Evolutionary conservation across 2,888 invertebrate species (phyloP).

Genomic region (Crocallis elinguaria): DNA sequence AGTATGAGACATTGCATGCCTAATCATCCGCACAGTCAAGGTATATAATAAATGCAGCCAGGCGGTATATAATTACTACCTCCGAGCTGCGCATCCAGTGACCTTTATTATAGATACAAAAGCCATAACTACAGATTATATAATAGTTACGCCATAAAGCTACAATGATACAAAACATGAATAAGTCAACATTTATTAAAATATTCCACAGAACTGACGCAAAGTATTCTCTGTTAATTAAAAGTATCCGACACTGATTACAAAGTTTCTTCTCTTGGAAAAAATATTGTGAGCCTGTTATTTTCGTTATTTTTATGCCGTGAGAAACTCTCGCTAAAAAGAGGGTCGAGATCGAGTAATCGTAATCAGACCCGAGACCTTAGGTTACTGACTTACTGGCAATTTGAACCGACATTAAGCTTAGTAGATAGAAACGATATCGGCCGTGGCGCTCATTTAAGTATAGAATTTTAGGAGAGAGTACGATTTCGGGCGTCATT

Average conservation of each 20-base stretch:
- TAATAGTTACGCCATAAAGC: background rate
- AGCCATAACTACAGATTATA: background rate
- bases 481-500: constrained; percentile 20
- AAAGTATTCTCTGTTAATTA: constrained; percentile 32
- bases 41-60: constrained; percentile 70
- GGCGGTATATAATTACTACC: constrained; percentile 65
- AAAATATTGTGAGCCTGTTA: constrained; percentile 29
- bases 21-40: constrained; percentile 64
- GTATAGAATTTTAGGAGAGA: constrained; percentile 18
- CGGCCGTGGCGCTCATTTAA: constrained; percentile 12
- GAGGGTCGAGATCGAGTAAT: constrained; percentile 25
- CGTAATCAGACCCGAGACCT: constrained; percentile 31
- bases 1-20: constrained; percentile 57
- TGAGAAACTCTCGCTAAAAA: constrained; percentile 19
- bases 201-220: constrained; percentile 14
- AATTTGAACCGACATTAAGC: constrained; percentile 30
- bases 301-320: constrained; percentile 35
- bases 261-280: constrained; percentile 32
- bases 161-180: constrained; percentile 5
- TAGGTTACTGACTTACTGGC: constrained; percentile 32
- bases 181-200: constrained; percentile 13
- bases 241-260: constrained; percentile 35
- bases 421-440: constrained; percentile 23
- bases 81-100: constrained; percentile 2
- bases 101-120: background rate